phyloP scores from a whole-genome alignment of 2,797 vertebrate species.

The Karalla daura region DNA sequence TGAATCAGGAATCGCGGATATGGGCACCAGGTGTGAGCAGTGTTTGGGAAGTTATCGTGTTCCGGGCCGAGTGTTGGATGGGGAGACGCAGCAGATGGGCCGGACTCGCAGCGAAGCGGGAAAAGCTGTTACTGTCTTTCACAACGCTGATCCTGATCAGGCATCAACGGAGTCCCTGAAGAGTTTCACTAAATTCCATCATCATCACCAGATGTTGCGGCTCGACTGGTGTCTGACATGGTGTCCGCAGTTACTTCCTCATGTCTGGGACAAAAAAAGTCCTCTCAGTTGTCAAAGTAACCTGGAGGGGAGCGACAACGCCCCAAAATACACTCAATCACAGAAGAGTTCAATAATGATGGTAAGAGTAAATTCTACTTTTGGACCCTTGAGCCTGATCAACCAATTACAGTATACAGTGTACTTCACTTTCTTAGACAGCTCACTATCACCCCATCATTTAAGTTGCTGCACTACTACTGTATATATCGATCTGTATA shows the following conservation, averaged over 20 bases:
- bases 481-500: too few species aligned
- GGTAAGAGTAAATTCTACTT: too few species aligned
- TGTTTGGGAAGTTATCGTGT: slow-evolving; percentile 1
- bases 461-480: too few species aligned
- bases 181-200: not conserved
- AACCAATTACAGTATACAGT: too few species aligned
- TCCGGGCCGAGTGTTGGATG: not conserved
- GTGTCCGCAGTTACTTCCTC: not conserved
- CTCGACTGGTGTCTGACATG: not conserved
- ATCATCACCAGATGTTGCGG: slow-evolving; percentile 2
- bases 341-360: not conserved
- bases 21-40: not conserved
- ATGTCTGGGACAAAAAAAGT: not conserved
- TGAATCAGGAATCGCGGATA: not conserved
- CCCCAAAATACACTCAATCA: not conserved
- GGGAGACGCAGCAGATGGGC: slow-evolving; percentile 6
- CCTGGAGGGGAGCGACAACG: not conserved
- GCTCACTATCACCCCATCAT: too few species aligned
- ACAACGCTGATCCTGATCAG: not conserved
- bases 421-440: too few species aligned
- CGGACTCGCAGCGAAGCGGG: not conserved
- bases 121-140: slow-evolving; percentile 9
- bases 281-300: not conserved
- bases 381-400: too few species aligned
- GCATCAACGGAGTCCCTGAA: not conserved